Percentiles rank a stretch among this genome's conserved stretches.
phyloP scores from a whole-genome alignment of 2,888 invertebrate genomes.

The Bunonema sp. region DNA sequence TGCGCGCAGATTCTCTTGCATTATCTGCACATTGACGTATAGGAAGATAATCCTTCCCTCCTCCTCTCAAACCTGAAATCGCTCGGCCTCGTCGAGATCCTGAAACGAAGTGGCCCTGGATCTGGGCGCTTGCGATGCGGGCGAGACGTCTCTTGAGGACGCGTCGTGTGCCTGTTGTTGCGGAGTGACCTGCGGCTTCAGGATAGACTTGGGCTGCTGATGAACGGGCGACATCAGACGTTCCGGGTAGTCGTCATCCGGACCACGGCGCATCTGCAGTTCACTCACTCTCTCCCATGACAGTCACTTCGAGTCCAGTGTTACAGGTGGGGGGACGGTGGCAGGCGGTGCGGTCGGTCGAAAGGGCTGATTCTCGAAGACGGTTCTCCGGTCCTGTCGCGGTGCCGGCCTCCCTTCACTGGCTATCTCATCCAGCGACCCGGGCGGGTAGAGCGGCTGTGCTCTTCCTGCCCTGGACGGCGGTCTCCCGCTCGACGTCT shows the following conservation, averaged over 20 bases:
- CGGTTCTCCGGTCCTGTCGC: slow-evolving; percentile 3
- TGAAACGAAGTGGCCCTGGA: slow-evolving; percentile 6
- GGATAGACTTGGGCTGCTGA: slow-evolving; percentile 16
- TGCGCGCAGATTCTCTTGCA: slow-evolving; percentile 34
- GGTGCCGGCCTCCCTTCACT: slow-evolving; percentile 13
- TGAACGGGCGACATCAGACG: slow-evolving; percentile 30
- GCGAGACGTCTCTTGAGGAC: too few relatives aligned
- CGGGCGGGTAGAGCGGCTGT: slow-evolving; percentile 15
- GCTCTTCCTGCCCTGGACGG: too few relatives aligned
- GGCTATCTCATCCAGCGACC: slow-evolving; percentile 14
- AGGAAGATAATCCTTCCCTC: too few relatives aligned
- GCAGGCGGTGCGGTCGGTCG: slow-evolving; percentile 5
- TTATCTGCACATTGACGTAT: too few relatives aligned
- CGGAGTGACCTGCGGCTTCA: too few relatives aligned
- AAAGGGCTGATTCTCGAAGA: slow-evolving; percentile 14
- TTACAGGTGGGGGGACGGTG: too few relatives aligned
- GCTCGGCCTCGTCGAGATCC: slow-evolving; percentile 24
- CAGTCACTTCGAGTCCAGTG: too few relatives aligned
- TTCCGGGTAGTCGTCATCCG: slow-evolving; percentile 24
- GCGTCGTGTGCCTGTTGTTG: too few relatives aligned
- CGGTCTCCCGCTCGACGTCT: too few relatives aligned
- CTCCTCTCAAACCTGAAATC: too few relatives aligned
- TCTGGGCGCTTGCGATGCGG: slow-evolving; percentile 1
- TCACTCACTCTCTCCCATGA: neutral
- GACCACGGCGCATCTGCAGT: neutral